These are phyloP conservation scores for Heliconius himera DNA, from an alignment of 1,140 invertebrate genomes.

Conservation along the genomic window DNA sequence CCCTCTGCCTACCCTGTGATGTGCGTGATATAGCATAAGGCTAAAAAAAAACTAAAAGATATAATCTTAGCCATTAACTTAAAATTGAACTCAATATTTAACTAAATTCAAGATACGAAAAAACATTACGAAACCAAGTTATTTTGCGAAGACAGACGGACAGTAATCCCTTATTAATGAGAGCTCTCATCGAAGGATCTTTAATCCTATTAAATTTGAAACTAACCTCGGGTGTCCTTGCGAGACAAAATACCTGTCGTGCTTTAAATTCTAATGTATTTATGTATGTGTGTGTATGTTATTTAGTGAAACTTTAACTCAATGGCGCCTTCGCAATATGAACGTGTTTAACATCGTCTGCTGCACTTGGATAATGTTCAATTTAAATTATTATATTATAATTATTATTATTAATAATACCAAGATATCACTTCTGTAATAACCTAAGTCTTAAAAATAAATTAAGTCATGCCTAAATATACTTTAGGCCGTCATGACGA, in stretches of 20 bases:
- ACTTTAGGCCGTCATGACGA: no score
- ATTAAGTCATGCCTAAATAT: no score
- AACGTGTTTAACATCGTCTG: not conserved
- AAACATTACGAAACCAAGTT: not conserved
- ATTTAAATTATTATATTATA: no score
- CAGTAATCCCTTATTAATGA: slow-evolving; percentile 1
- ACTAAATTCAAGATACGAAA: not conserved
- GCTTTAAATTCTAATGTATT: not conserved
- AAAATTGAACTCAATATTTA: not conserved
- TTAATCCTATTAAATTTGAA: slow-evolving; percentile 11
- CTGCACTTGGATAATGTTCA: not conserved
- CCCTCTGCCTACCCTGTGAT: no score
- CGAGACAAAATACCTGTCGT: not conserved
- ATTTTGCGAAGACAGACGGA: slow-evolving; percentile 1
- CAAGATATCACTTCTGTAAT: no score
- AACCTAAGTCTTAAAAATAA: no score
- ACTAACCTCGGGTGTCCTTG: not conserved
- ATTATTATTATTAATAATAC: no score
- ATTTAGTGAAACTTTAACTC: not conserved
- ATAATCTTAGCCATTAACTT: no score
- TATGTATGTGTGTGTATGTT: not conserved
- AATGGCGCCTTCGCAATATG: not conserved
- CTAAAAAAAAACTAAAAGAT: no score
- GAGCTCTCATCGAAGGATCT: not conserved
- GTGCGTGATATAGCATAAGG: no score